Conservation (phyloP, 2,113 vertebrate species). For the Tachycineta bicolor region DNA sequence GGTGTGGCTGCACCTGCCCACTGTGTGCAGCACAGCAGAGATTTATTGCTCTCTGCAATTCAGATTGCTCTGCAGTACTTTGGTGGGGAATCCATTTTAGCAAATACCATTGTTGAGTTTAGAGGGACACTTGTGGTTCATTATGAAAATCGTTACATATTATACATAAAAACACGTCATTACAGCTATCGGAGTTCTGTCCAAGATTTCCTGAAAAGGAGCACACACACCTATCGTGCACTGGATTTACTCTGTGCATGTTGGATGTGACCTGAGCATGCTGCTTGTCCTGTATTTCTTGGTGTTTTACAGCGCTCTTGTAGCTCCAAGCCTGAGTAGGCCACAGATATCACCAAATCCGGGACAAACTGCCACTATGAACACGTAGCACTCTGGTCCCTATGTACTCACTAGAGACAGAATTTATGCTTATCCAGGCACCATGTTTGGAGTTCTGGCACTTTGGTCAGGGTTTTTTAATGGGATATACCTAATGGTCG, state of each 20-base stretch:
- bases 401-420: rapidly evolving
- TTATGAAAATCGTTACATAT: neutral
- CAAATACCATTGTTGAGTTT: neutral
- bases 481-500: neutral
- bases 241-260: neutral
- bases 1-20: neutral
- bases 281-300: neutral
- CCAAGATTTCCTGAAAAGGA: neutral
- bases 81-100: neutral
- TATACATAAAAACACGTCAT: neutral
- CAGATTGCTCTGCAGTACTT: neutral
- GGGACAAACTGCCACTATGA: neutral
- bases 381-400: neutral
- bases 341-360: neutral
- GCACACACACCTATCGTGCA: rapidly evolving
- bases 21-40: neutral
- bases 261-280: neutral
- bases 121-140: neutral
- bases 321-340: neutral
- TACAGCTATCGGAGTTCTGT: neutral
- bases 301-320: neutral
- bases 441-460: neutral
- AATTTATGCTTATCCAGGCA: neutral
- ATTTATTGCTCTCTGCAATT: neutral
- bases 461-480: neutral